phyloP scores from a whole-genome alignment of 2,797 vertebrate genomes.

The Caiman crocodilus region DNA sequence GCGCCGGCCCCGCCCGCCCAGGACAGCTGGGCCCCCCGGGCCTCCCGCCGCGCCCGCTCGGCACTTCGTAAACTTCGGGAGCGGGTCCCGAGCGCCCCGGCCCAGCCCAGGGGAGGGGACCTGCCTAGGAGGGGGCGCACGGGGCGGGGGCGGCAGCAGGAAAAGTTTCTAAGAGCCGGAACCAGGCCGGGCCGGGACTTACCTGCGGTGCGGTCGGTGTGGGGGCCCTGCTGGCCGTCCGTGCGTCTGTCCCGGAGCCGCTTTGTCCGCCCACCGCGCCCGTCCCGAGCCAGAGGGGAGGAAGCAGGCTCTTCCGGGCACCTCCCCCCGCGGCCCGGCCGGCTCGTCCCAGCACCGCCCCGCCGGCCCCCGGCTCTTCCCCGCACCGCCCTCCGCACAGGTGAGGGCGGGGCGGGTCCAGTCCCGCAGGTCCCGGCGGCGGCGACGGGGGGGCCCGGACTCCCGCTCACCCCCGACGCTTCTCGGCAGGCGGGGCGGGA shows the following conservation, averaged over 20 bases:
- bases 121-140: neutral
- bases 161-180: constrained; percentile 12
- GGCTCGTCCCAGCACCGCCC: constrained; percentile 19
- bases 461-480: neutral
- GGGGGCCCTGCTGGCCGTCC: neutral
- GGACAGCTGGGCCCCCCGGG: neutral
- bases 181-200: neutral
- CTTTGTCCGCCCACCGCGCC: constrained; percentile 67
- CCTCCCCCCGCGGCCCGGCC: constrained; percentile 24
- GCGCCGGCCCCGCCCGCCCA: neutral
- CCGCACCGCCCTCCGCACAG: constrained; percentile 64
- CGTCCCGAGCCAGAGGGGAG: constrained; percentile 51
- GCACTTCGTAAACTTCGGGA: neutral
- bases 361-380: constrained; percentile 39
- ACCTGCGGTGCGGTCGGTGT: neutral
- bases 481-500: constrained; percentile 15
- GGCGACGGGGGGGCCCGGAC: no score
- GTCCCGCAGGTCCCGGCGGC: no score
- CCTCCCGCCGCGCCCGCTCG: no score
- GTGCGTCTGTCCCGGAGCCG: constrained; percentile 4
- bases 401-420: neutral
- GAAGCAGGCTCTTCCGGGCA: constrained; percentile 66
- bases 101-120: neutral
- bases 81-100: neutral
- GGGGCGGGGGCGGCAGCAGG: neutral